Conservation (phyloP, 2,888 invertebrate species). For the Lepidochrysops patricia region DNA sequence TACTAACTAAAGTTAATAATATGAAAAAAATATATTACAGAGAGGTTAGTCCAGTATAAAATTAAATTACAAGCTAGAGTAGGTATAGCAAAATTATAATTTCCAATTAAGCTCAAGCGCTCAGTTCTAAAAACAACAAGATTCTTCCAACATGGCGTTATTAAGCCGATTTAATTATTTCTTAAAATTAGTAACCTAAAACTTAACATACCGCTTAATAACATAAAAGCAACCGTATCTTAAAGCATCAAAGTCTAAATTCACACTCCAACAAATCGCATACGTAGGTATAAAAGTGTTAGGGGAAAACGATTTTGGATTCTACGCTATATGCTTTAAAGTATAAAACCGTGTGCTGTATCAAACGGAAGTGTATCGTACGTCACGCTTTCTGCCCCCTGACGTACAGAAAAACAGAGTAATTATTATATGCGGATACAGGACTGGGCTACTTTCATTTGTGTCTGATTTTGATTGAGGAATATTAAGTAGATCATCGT, state of each 20-base stretch:
- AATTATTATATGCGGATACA: constrained; percentile 41
- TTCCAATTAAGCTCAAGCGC: background rate
- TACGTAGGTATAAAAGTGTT: constrained; percentile 1
- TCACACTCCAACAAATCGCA: background rate
- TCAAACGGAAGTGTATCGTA: constrained; percentile 34
- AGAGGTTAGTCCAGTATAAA: no score
- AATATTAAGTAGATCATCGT: background rate
- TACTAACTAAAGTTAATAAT: no score
- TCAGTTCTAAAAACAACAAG: background rate
- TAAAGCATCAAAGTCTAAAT: background rate
- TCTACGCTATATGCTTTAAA: constrained; percentile 15
- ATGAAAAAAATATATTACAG: no score
- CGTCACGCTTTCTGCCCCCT: constrained; percentile 55
- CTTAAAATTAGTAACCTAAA: constrained; percentile 26
- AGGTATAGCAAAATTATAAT: background rate
- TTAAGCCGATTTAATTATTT: constrained; percentile 28
- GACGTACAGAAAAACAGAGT: constrained; percentile 39
- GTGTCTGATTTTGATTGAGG: constrained; percentile 29
- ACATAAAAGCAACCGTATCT: background rate
- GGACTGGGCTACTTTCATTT: constrained; percentile 41
- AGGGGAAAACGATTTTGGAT: constrained; percentile 14
- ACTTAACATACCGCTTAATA: constrained; percentile 13
- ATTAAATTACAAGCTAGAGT: background rate
- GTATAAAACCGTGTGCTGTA: constrained; percentile 15
- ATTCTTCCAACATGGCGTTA: constrained; percentile 24